Conservation (phyloP, 2,888 invertebrate species). For the Cosmorhoe ocellata region DNA sequence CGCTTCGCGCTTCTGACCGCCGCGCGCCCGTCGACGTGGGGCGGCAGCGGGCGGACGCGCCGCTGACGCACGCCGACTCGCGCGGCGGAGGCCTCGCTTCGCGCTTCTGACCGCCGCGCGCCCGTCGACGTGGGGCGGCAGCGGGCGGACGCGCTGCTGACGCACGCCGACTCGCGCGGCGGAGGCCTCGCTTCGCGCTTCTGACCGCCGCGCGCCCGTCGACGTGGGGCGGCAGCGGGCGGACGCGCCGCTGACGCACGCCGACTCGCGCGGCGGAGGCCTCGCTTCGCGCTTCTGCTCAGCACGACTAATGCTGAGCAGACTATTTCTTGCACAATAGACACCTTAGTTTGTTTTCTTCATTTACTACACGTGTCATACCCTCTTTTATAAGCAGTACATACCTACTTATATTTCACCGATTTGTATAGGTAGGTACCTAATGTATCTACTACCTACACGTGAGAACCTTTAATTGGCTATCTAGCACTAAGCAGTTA, state of each 20-base stretch:
- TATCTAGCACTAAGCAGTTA: no score
- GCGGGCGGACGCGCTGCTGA: slow-evolving; percentile 44
- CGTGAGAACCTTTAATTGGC: no score
- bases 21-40: slow-evolving; percentile 86
- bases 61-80: slow-evolving; percentile 63
- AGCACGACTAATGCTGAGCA: no score
- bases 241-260: slow-evolving; percentile 45
- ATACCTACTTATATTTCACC: no score
- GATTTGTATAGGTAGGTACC: no score
- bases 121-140: slow-evolving; percentile 82
- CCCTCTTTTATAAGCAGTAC: no score
- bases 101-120: slow-evolving; percentile 83
- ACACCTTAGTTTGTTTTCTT: no score
- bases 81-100: slow-evolving; percentile 87
- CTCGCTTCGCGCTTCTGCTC: slow-evolving; percentile 84
- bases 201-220: slow-evolving; percentile 75
- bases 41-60: slow-evolving; percentile 44
- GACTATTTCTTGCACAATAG: no score
- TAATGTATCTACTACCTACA: no score
- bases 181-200: slow-evolving; percentile 86
- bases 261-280: slow-evolving; percentile 86
- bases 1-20: slow-evolving; percentile 84
- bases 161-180: slow-evolving; percentile 82
- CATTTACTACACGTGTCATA: no score
- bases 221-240: slow-evolving; percentile 78